Evolutionary conservation across 1,140 invertebrate genomes (phyloP).

Genomic region (Melanaphis sacchari): DNA sequence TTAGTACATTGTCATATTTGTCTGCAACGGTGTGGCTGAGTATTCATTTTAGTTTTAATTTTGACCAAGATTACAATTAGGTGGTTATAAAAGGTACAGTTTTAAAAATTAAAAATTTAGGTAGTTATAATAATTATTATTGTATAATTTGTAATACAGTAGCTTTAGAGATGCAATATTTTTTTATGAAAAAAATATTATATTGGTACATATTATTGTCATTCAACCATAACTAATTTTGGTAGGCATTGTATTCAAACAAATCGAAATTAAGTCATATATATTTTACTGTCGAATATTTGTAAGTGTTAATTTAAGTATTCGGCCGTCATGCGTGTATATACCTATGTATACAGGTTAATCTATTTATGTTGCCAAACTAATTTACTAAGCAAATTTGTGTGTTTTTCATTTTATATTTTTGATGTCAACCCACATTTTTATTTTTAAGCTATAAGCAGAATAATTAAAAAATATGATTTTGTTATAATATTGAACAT

Average conservation of each 20-base stretch:
- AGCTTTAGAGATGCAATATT: neutral
- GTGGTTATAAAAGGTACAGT: neutral
- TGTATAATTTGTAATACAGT: neutral
- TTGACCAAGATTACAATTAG: constrained; percentile 1
- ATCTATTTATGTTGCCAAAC: neutral
- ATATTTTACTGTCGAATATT: neutral
- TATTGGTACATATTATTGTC: neutral
- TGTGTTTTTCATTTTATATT: neutral
- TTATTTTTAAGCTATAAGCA: neutral
- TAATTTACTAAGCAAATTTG: neutral
- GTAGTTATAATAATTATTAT: neutral
- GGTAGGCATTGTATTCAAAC: neutral
- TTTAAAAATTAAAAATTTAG: neutral
- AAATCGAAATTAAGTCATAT: constrained; percentile 26
- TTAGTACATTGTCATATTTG: neutral
- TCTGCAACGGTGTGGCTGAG: neutral
- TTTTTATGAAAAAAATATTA: neutral
- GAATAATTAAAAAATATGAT: neutral
- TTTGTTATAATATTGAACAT: neutral
- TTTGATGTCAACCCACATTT: neutral
- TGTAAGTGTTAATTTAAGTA: neutral
- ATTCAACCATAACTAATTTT: neutral
- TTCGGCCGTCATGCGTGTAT: neutral
- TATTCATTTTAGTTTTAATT: neutral
- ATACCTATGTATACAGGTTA: neutral